phyloP scores from a whole-genome alignment of 2,113 vertebrate genomes.

The Ciconia maguari region DNA sequence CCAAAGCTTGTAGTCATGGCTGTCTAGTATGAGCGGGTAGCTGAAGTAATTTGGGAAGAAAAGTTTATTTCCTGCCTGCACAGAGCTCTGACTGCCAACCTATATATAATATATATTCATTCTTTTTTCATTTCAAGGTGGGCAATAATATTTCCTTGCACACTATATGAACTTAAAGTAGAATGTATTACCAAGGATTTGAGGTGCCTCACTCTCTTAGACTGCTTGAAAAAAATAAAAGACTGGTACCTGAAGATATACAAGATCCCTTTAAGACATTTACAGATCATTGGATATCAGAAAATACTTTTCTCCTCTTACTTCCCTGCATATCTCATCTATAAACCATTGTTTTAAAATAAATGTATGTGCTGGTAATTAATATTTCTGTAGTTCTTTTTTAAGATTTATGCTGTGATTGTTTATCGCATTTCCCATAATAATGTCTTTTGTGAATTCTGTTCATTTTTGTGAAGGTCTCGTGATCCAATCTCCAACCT shows the following conservation, averaged over 20 bases:
- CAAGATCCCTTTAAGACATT: background rate
- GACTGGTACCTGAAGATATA: background rate
- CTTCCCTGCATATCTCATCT: background rate
- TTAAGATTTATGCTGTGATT: constrained; percentile 61
- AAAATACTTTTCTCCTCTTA: background rate
- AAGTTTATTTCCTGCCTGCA: constrained; percentile 20
- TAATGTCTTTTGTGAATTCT: constrained; percentile 42
- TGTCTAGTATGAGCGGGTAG: background rate
- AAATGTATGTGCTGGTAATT: constrained; percentile 15
- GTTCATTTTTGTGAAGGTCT: constrained; percentile 68
- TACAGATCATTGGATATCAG: background rate
- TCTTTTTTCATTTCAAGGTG: background rate
- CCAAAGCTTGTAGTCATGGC: background rate
- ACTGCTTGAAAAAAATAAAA: background rate
- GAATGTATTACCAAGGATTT: background rate
- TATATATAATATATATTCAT: background rate
- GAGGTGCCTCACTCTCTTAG: background rate
- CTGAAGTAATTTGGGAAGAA: constrained; percentile 14
- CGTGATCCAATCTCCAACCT: constrained; percentile 72
- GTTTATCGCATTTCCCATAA: constrained; percentile 67
- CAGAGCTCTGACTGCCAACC: background rate
- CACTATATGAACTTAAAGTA: background rate
- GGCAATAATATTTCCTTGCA: background rate
- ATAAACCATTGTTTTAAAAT: background rate
- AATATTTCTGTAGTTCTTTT: constrained; percentile 41